Evolutionary conservation across 2,797 vertebrate genomes (phyloP), one percentile per base, ranked within the genome.

Genomic region (Sebastes wilsoni): DNA sequence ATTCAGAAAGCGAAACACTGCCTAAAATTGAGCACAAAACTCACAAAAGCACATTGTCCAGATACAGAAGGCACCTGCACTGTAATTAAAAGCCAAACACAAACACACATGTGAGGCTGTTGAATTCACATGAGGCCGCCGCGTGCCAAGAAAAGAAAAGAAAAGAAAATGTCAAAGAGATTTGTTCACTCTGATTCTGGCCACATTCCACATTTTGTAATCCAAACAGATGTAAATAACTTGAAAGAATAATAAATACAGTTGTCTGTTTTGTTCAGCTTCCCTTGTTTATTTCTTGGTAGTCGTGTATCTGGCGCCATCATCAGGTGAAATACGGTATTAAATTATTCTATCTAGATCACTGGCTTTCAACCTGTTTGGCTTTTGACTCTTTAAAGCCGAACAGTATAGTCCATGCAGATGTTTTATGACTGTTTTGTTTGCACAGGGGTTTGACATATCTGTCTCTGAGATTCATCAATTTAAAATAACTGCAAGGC

Each of bases 161-260:
- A 49, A 55, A 58, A 65, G 69, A 42, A 66, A 66, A 25, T 36
- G 8, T 65, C 52, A 22, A 70, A 69, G 73, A 66, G 42, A 70
- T 71, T 77, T 8, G 28, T 81, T 83, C 76, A 74, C 84, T 82
- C 75, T 23, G 56, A 82, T 82, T 88, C 81, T 81, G 77, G 76
- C 73, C 83, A 92, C 92, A 92, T 91, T 94, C 92, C 90, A 93
- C 66, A 56, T 95, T 94, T 95, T 94, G 74, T 93, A 93, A 92
- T 79, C 32, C 71, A 86, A 72, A 87, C 64, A 83, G 81, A 84
- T 94, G 93, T 95, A 93, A 93, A 92, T 94, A 92, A 85, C 73
- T 86, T 87, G 59, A 89, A 90, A 79, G n/a, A 80, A 84, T 81
- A 93, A 93, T 91, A 92, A 94, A 91, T 83, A 69, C 75, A 87